Evolutionary conservation across 1,140 invertebrate species (phyloP).

Genomic region (Odontomachus brunneus): DNA sequence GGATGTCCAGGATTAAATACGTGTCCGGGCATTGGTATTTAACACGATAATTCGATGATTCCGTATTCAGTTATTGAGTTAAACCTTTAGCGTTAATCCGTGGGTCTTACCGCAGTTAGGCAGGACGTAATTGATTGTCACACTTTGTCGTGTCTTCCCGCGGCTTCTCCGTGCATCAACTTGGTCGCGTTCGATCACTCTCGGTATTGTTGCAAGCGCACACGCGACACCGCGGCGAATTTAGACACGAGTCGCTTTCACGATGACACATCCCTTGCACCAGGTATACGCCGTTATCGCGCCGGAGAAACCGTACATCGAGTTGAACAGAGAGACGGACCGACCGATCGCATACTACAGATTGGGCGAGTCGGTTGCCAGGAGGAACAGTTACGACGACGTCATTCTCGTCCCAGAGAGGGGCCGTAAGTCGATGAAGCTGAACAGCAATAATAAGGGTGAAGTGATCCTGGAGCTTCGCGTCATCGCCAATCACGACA

Average conservation of each 20-base stretch:
- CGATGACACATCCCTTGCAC: neutral
- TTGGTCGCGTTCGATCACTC: too few species aligned
- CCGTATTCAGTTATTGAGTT: too few species aligned
- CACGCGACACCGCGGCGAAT: too few species aligned
- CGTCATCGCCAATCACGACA: constrained; percentile 79
- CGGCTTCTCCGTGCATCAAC: too few species aligned
- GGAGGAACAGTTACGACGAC: constrained; percentile 68
- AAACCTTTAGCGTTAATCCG: too few species aligned
- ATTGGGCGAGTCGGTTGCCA: constrained; percentile 72
- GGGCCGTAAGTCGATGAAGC: constrained; percentile 76
- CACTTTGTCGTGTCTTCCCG: too few species aligned
- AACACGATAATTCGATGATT: too few species aligned
- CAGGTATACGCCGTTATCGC: constrained; percentile 68
- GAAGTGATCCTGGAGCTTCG: constrained; percentile 81
- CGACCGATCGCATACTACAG: constrained; percentile 74
- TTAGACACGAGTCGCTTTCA: neutral
- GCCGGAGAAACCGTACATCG: constrained; percentile 69
- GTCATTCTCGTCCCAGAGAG: constrained; percentile 71
- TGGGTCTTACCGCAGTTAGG: too few species aligned
- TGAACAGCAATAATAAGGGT: constrained; percentile 78
- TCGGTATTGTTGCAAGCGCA: too few species aligned
- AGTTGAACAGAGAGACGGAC: constrained; percentile 70
- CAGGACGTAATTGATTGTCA: too few species aligned
- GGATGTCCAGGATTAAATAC: too few species aligned
- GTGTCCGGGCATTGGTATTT: too few species aligned